Evolutionary conservation across 2,113 vertebrate species (phyloP), one percentile per base, ranked within the genome.

Genomic region (Electrona antarctica): DNA sequence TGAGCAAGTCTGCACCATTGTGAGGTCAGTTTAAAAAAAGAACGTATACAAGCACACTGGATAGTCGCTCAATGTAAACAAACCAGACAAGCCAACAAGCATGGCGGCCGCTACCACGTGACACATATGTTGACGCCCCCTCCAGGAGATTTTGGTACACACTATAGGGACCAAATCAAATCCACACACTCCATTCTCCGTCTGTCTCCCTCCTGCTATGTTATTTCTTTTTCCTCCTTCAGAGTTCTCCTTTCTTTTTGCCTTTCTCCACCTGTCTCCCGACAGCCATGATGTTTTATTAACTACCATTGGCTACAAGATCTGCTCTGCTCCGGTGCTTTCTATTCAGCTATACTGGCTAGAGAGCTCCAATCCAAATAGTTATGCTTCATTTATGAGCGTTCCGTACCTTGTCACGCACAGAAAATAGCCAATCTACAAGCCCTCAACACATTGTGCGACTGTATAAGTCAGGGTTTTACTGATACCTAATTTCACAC

Each of bases 251-350:
- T 64, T 52, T 29, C 11, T 71, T 61, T 69, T 60, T 65, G 78
- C 28, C 12, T 12, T 7, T 77, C 69, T 69, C 71, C 71, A 66
- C 64, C 33, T 55, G 57, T 78, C 50, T 8, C 54, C 15, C 47
- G 68, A 74, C 69, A 83, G 66, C 41, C 13, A n/a, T 59, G 29
- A 74, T 73, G 76, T 71, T 79, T 78, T 80, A 85, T 82, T 80
- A 74, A 86, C 54, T 62, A 52, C 65, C 8, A 28, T 61, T n/a
- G n/a, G 66, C 70, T 51, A 41, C 47, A 33, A 71, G 41, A 64
- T 12, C 4, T 73, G 7, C 21, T 68, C 60, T 4, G 58, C 47
- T 75, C 21, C 8, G 52, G 47, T 50, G 14, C 29, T 55, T 14
- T 29, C 15, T 49, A 60, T 14, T 29, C 21, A 51, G 29, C 10